Percentiles rank a stretch among this genome's conserved stretches.
Evolutionary conservation across 2,113 vertebrate genomes (phyloP).

Genomic region (Piprites chloris): DNA sequence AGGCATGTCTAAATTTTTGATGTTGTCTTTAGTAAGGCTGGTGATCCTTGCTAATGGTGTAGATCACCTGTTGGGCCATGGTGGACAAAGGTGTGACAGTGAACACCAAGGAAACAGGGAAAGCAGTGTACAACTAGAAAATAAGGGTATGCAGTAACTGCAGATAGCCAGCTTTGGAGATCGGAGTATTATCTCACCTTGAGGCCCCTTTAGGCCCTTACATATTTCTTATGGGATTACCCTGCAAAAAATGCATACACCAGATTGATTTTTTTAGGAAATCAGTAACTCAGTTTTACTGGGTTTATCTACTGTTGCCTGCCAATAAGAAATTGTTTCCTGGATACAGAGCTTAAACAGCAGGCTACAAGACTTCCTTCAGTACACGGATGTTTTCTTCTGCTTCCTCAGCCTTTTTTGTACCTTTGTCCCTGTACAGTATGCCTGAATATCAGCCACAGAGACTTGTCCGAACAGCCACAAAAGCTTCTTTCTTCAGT

Average conservation of each 20-base stretch:
- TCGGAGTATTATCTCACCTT: background rate
- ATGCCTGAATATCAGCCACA: background rate
- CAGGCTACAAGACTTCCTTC: background rate
- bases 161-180: background rate
- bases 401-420: background rate
- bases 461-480: background rate
- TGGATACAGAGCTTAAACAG: background rate
- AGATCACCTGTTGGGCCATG: background rate
- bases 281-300: background rate
- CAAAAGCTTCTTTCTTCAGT: background rate
- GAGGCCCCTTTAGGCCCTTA: background rate
- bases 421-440: background rate
- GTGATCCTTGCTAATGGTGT: background rate
- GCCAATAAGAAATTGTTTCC: background rate
- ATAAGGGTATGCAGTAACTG: background rate
- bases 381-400: background rate
- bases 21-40: background rate
- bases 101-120: background rate
- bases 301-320: background rate
- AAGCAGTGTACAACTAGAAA: background rate
- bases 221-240: background rate
- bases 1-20: background rate
- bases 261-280: background rate
- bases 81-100: accelerated
- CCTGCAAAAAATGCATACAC: background rate